Conservation (phyloP, 2,888 invertebrate genomes). For the Drosophila kanekoi region DNA sequence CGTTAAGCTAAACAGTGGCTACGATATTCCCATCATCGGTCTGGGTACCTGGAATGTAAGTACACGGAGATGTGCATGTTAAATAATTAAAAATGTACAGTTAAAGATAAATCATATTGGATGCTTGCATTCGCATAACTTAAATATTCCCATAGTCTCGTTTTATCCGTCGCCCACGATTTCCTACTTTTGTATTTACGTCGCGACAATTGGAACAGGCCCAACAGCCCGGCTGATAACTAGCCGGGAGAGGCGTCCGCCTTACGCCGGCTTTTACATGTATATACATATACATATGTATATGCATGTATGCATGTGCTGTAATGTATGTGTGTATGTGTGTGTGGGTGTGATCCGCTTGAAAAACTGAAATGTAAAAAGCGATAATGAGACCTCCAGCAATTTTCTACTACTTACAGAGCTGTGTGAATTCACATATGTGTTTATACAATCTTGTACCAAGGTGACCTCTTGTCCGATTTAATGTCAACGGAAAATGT, state of each 20-base stretch:
- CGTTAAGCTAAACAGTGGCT: slow-evolving; percentile 87
- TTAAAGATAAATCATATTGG: neutral
- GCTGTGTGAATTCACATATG: slow-evolving; percentile 7
- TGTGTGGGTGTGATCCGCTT: slow-evolving; percentile 1
- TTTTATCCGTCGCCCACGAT: slow-evolving; percentile 18
- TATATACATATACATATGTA: neutral
- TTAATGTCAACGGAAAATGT: slow-evolving; percentile 31
- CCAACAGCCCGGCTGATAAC: slow-evolving; percentile 42
- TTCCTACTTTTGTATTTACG: slow-evolving; percentile 7
- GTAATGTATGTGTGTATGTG: neutral
- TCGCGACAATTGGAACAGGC: slow-evolving; percentile 12
- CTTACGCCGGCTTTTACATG: slow-evolving; percentile 38
- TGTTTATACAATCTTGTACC: slow-evolving; percentile 2
- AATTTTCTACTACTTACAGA: neutral
- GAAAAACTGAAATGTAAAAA: neutral
- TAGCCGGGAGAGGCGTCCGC: slow-evolving; percentile 45
- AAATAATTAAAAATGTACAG: neutral
- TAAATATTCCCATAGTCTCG: too few species aligned
- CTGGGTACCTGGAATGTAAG: slow-evolving; percentile 92
- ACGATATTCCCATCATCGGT: slow-evolving; percentile 88
- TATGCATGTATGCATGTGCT: slow-evolving; percentile 3
- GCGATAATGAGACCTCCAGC: slow-evolving; percentile 14
- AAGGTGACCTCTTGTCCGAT: slow-evolving; percentile 57
- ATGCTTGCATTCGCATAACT: too few species aligned
- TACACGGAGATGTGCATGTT: slow-evolving; percentile 37